A percentile compares a stretch with the other conserved stretches of the same genome.
phyloP scores from a whole-genome alignment of 1,140 invertebrate species.

The Tenebrio molitor region DNA sequence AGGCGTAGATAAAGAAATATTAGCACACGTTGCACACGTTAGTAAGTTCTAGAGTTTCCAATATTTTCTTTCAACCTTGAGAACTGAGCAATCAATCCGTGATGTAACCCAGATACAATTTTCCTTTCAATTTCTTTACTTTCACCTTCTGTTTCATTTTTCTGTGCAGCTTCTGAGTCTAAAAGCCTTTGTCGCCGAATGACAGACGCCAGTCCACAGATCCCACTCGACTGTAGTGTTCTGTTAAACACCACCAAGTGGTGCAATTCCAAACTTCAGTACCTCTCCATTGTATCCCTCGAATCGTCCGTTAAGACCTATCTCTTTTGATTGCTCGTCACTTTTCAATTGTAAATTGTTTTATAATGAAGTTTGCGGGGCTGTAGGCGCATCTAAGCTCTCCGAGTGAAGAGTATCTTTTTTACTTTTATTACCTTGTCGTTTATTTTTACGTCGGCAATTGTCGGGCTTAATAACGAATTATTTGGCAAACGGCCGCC shows the following conservation, averaged over 20 bases:
- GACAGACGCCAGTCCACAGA: background rate
- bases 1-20: no score
- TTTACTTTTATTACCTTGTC: conserved; percentile 34
- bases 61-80: no score
- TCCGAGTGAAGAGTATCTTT: conserved; percentile 6
- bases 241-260: background rate
- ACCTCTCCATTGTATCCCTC: background rate
- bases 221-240: conserved; percentile 13
- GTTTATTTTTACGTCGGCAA: conserved; percentile 32
- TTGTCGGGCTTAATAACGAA: conserved; percentile 32
- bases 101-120: no score
- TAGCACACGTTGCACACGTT: no score
- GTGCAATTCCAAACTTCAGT: background rate
- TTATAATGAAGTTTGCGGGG: conserved; percentile 34
- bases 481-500: conserved; percentile 17
- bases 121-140: no score
- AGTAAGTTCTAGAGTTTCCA: no score
- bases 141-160: no score
- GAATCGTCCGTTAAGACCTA: background rate
- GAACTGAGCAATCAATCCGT: no score
- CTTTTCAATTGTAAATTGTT: conserved; percentile 38
- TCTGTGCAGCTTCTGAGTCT: no score
- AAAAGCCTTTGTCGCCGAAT: no score
- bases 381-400: background rate
- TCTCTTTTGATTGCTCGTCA: conserved; percentile 12